A percentile compares a stretch with the other conserved stretches of the same genome.
Conservation (phyloP, 2,113 vertebrate genomes). For the Menura novaehollandiae region DNA sequence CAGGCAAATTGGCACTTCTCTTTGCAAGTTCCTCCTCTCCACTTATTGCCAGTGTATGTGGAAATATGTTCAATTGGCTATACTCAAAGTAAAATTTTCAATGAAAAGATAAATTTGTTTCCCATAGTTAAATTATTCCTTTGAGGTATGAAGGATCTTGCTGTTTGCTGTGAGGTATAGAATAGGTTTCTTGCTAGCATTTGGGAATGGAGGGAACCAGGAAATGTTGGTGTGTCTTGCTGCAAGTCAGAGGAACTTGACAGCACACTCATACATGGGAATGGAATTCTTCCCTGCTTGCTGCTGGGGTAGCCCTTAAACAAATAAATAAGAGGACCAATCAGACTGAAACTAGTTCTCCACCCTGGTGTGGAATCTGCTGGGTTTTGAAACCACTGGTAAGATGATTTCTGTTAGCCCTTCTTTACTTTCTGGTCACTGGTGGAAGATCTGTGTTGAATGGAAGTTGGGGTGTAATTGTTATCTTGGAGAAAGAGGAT, state of each 20-base stretch:
- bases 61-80: background rate
- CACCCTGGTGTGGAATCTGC: slow-evolving; percentile 10
- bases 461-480: background rate
- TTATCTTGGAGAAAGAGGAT: background rate
- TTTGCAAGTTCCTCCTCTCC: slow-evolving; percentile 1
- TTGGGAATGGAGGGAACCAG: background rate
- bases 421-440: background rate
- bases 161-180: background rate
- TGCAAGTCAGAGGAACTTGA: background rate
- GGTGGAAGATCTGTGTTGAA: background rate
- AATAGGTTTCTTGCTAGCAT: background rate
- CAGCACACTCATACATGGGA: background rate
- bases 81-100: background rate
- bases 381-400: background rate
- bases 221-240: background rate
- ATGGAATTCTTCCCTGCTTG: background rate
- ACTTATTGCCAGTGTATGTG: background rate
- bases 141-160: background rate
- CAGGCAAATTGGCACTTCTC: slow-evolving; percentile 36
- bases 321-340: slow-evolving; percentile 18
- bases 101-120: slow-evolving; percentile 12
- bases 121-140: background rate
- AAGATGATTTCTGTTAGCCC: background rate
- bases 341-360: slow-evolving; percentile 4
- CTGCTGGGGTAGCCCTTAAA: background rate